These are phyloP conservation scores for Spisula subtruncata DNA, from an alignment of 2,888 invertebrate species.

Conservation along the genomic window DNA sequence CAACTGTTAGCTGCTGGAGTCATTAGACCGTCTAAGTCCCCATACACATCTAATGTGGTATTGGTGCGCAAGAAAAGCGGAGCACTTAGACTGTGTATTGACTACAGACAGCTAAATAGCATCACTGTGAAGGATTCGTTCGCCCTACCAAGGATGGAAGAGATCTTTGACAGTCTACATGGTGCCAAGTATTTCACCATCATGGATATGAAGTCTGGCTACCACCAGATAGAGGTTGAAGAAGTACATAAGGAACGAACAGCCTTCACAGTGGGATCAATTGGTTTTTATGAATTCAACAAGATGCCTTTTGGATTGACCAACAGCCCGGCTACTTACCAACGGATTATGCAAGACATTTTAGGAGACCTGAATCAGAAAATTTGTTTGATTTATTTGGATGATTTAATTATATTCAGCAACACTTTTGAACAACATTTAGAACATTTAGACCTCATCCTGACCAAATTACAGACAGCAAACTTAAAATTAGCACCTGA, in stretches of 20 bases:
- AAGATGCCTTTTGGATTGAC: constrained; percentile 63
- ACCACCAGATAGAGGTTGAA: constrained; percentile 58
- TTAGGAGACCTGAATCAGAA: constrained; percentile 56
- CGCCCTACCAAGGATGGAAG: neutral
- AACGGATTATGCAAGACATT: constrained; percentile 63
- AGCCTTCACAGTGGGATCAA: constrained; percentile 68
- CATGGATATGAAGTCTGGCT: constrained; percentile 51
- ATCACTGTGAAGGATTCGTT: neutral
- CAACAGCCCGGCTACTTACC: constrained; percentile 65
- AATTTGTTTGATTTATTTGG: constrained; percentile 66
- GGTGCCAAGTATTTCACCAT: neutral
- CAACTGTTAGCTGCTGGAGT: constrained; percentile 30
- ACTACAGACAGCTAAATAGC: neutral
- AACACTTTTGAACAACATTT: constrained; percentile 60
- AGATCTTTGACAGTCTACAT: neutral
- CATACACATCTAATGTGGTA: constrained; percentile 19
- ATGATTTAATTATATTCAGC: constrained; percentile 71
- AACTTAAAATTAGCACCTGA: constrained; percentile 65
- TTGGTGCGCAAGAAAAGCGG: constrained; percentile 6
- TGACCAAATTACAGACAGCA: constrained; percentile 42
- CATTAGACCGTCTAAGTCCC: constrained; percentile 5
- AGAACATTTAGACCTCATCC: constrained; percentile 55
- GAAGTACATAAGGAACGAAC: constrained; percentile 65
- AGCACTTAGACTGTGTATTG: neutral
- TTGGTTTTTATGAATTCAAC: constrained; percentile 62